Evolutionary conservation across 2,888 invertebrate species (phyloP), one percentile per base, ranked within the genome.

Genomic region (Heteropelma amictum): DNA sequence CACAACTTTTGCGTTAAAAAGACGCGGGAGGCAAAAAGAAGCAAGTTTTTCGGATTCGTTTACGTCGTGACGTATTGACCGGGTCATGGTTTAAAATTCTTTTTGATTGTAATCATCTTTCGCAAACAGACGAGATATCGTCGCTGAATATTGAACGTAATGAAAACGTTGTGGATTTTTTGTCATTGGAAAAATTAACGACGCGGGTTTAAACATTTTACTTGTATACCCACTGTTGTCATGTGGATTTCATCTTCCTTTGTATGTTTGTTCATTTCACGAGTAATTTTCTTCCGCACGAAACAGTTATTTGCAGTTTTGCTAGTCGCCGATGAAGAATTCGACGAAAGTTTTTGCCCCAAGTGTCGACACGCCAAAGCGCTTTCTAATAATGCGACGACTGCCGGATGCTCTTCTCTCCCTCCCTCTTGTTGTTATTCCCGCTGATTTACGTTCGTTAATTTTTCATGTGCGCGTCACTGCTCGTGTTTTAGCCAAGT

Each of bases 161-260:
- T n/a, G 54, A 54, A 3, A 53, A 19, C 53, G n/a, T 21, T 5
- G 8, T 8, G 19, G 5, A 8, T 3, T 2, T 21, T 45, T n/a
- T 21, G 21, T 5, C 45, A 21, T 10, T 28, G 8, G n/a, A 33
- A 33, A 19, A 53, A 38, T 38, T 4, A 14, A 38, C 12, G 38
- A 1, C 8, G 38, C 12, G 6, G 12, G 14, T 49, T 40, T 1
- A 68, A 26, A 7, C 51, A 47, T 21, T 38, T 42, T 10, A 40
- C n/a, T n/a, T 14, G 14, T 49, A 71, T 38, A 77, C 82, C 77
- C 72, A 87, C 87, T 77, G 87, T 87, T 77, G 86, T 86, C 86
- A 87, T 86, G 72, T 86, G 84, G 76, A 81, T 79, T 64, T 86
- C 87, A 81, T 87, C 86, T 42, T 84, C 81, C 63, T 76, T 77